Evolutionary conservation across 2,888 invertebrate species (phyloP), one percentile per base, ranked within the genome.

Genomic region (Platycheirus albimanus): DNA sequence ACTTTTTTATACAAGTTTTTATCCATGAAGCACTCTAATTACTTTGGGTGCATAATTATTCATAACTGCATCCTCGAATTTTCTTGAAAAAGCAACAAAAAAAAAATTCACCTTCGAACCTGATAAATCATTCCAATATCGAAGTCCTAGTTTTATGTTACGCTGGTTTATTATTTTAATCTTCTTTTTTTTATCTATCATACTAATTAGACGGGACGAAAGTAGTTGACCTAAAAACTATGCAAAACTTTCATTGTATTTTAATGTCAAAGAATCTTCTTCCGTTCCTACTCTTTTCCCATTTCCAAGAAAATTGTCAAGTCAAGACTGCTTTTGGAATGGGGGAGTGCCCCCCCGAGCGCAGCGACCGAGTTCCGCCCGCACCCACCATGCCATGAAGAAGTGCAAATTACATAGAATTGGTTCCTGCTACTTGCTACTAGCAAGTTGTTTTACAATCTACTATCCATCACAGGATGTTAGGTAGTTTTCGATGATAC

Each of bases 191-290:
- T 56, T 41, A 56, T 56, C 56, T 20, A 41, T 58, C 24, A 17
- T 41, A 15, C 58, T 41, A 58, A 58, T 58, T 33, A 41, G 58
- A 58, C 58, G 19, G 11, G 58, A 58, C 41, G 36, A 41, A 58
- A 15, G 58, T 13, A 58, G 58, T 58, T 58, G 24, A 58, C 58
- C 58, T 58, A 58, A 58, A 58, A 58, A 58, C 58, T 58, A 41
- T 58, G 58, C 58, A 41, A 58, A 58, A 58, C 58, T 58, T 28
- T 43, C 58, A 41, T 58, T 58, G 41, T 58, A 41, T 58, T 58
- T 58, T 41, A 41, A 41, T 58, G 15, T 13, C 58, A 41, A 58
- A 58, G 58, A 41, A 41, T 58, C 28, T 41, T 58, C 7, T 30
- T 20, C 19, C 54, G n/a, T 38, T n/a, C n/a, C n/a, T n/a, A n/a